Percentiles rank a stretch among this genome's conserved stretches.
Evolutionary conservation across 2,113 vertebrate genomes (phyloP).

Genomic region (Chloropsis cyanopogon): DNA sequence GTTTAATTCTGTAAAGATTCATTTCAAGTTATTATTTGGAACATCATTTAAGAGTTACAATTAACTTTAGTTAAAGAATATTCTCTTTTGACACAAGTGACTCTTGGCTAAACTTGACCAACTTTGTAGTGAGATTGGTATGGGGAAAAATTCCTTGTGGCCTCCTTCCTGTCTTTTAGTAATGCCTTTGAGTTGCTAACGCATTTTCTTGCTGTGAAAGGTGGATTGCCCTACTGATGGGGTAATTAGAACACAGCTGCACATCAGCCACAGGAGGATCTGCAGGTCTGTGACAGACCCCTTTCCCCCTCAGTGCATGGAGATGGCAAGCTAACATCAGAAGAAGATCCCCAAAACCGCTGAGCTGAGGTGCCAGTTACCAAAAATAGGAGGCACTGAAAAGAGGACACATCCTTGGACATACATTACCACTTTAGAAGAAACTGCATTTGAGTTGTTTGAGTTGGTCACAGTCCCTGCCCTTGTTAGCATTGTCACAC

Average conservation of each 20-base stretch:
- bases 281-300: neutral
- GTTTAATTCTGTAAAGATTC: neutral
- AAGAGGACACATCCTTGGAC: neutral
- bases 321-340: neutral
- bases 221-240: neutral
- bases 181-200: neutral
- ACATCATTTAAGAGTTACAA: neutral
- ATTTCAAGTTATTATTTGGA: neutral
- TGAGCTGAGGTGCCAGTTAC: neutral
- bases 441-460: neutral
- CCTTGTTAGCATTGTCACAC: rapidly evolving
- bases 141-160: neutral
- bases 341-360: neutral
- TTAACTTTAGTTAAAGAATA: neutral
- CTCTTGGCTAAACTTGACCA: neutral
- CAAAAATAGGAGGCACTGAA: neutral
- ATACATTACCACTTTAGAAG: neutral
- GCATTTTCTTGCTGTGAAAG: neutral
- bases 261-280: neutral
- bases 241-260: neutral
- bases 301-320: neutral
- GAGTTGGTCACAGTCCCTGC: neutral
- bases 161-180: neutral
- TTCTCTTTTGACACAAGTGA: neutral
- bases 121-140: neutral